Conservation (phyloP, 2,888 invertebrate species). For the Eulithis prunata region DNA sequence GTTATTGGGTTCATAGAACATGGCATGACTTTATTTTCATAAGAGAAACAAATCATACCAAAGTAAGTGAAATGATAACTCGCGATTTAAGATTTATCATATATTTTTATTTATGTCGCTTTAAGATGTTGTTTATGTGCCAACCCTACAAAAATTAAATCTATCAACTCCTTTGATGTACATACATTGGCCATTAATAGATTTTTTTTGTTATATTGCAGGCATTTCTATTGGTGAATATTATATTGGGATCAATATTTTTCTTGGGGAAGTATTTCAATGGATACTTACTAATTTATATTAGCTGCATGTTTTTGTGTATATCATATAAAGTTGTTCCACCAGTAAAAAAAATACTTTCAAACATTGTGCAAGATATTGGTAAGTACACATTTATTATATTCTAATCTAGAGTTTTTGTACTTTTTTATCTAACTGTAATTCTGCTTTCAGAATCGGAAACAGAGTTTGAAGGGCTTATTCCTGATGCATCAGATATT, state of each 20-base stretch:
- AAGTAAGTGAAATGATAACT: constrained; percentile 54
- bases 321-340: constrained; percentile 63
- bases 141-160: too few relatives aligned
- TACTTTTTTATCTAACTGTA: not conserved
- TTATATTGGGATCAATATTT: constrained; percentile 62
- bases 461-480: constrained; percentile 71
- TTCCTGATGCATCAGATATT: constrained; percentile 71
- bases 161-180: not conserved
- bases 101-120: too few relatives aligned
- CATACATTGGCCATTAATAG: not conserved
- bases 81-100: too few relatives aligned
- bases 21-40: constrained; percentile 64
- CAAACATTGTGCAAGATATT: constrained; percentile 70
- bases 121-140: too few relatives aligned
- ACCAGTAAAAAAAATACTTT: constrained; percentile 57
- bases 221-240: constrained; percentile 73
- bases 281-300: constrained; percentile 68
- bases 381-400: constrained; percentile 53
- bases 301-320: constrained; percentile 60
- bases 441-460: constrained; percentile 68
- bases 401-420: constrained; percentile 5
- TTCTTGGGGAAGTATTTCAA: constrained; percentile 67
- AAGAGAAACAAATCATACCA: constrained; percentile 73
- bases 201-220: constrained; percentile 52
- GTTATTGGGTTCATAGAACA: constrained; percentile 56